These are phyloP conservation scores for Catostylus mosaicus DNA, from an alignment of 30 jellyfish, hydroid and myxozoan species.

Conservation along the genomic window DNA sequence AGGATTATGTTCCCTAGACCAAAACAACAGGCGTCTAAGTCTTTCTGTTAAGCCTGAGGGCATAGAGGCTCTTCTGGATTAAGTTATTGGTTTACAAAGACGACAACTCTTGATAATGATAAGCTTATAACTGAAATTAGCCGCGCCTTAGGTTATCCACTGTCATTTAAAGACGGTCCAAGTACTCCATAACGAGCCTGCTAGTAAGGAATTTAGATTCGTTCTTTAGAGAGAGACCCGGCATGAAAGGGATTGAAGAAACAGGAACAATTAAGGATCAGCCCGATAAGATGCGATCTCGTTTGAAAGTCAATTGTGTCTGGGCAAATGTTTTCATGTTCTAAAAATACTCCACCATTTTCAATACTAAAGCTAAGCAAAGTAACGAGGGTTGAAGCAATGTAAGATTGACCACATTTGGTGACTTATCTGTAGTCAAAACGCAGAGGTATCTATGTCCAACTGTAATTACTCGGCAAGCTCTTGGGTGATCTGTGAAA, in stretches of 20 bases:
- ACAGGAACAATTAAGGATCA: not conserved
- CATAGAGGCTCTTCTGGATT: not conserved
- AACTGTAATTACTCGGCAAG: too few species aligned
- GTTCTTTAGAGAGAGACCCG: not conserved
- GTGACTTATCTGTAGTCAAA: too few species aligned
- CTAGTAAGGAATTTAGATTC: not conserved
- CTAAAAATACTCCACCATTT: not conserved
- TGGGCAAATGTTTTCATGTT: not conserved
- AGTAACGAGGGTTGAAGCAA: too few species aligned
- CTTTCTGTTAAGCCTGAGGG: slow-evolving; percentile 1
- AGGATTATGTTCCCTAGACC: not conserved
- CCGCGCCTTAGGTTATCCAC: not conserved
- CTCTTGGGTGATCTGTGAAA: too few species aligned
- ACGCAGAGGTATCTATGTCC: too few species aligned
- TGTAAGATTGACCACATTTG: too few species aligned
- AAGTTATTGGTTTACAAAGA: slow-evolving; percentile 18
- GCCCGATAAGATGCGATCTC: not conserved
- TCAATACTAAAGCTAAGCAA: too few species aligned
- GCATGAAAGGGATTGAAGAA: not conserved
- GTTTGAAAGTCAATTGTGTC: not conserved
- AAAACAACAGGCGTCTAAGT: too few species aligned
- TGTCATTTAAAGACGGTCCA: not conserved
- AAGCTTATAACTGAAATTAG: slow-evolving; percentile 1
- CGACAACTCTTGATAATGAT: not conserved
- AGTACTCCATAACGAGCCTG: not conserved